phyloP scores from a whole-genome alignment of 2,797 vertebrate species.

The Myoxocephalus aenaeus region DNA sequence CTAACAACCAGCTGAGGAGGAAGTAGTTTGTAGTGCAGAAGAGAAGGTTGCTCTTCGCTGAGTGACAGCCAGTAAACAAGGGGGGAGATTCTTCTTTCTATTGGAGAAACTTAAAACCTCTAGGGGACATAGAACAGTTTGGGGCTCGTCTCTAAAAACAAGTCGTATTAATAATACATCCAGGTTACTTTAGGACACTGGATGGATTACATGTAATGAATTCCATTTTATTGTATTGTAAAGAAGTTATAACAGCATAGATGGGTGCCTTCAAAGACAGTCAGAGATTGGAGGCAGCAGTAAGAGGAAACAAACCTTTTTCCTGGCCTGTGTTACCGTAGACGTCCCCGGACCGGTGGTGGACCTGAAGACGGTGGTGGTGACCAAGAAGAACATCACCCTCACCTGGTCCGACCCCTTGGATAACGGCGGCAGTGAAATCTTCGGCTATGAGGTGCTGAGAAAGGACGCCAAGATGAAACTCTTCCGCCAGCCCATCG shows the following conservation, averaged over 20 bases:
- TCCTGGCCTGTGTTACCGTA: conserved; percentile 59
- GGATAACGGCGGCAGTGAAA: conserved; percentile 97
- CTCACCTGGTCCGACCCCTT: conserved; percentile 96
- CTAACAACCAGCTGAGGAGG: too few relatives aligned
- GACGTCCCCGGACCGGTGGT: conserved; percentile 97
- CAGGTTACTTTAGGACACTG: neutral
- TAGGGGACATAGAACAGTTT: too few relatives aligned
- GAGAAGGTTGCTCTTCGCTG: too few relatives aligned
- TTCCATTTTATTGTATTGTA: neutral
- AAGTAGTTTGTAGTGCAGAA: too few relatives aligned
- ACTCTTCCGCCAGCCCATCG: conserved; percentile 95
- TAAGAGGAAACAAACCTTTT: neutral
- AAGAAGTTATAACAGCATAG: neutral
- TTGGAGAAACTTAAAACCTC: neutral
- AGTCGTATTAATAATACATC: neutral
- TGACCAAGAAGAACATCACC: conserved; percentile 95
- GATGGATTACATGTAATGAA: too few relatives aligned
- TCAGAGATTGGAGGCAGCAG: neutral
- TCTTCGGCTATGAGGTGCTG: conserved; percentile 94
- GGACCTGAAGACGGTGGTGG: conserved; percentile 92
- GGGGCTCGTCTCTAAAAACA: neutral
- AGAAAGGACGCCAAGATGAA: conserved; percentile 97
- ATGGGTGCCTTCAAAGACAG: too few relatives aligned
- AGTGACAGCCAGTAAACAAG: neutral
- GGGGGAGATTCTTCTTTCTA: neutral